These are phyloP conservation scores for Anguilla rostrata DNA, from an alignment of 2,113 vertebrate species.

Conservation along the genomic window DNA sequence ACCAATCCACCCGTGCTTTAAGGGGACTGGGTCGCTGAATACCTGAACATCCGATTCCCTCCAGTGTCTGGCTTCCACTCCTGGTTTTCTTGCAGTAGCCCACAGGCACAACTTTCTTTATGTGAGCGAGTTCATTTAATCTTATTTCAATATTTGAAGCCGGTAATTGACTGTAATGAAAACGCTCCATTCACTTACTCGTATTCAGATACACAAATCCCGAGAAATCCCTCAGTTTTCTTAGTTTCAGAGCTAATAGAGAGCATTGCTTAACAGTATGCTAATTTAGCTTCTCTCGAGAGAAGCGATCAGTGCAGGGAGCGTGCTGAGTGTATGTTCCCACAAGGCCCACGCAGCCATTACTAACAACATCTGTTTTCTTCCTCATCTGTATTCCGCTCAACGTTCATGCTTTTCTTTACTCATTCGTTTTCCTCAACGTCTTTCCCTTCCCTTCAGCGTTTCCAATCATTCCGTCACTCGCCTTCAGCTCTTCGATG, in stretches of 20 bases:
- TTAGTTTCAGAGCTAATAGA: neutral
- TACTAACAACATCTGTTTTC: constrained; percentile 59
- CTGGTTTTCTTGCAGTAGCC: neutral
- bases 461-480: neutral
- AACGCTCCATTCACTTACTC: neutral
- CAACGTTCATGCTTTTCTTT: neutral
- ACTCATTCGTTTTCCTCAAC: neutral
- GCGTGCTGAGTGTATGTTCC: neutral
- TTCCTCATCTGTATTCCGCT: constrained; percentile 41
- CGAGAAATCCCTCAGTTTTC: neutral
- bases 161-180: neutral
- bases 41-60: neutral
- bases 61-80: neutral
- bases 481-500: neutral
- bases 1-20: neutral
- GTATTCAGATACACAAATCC: neutral
- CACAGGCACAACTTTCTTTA: neutral
- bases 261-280: neutral
- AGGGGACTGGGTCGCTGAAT: neutral
- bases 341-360: constrained; percentile 20
- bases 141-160: neutral
- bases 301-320: neutral
- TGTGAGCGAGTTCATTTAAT: neutral
- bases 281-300: neutral
- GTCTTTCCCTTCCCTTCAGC: neutral